A percentile compares a stretch with the other conserved stretches of the same genome.
Conservation (phyloP, 2,113 vertebrate species). For the Rhinoderma darwinii region DNA sequence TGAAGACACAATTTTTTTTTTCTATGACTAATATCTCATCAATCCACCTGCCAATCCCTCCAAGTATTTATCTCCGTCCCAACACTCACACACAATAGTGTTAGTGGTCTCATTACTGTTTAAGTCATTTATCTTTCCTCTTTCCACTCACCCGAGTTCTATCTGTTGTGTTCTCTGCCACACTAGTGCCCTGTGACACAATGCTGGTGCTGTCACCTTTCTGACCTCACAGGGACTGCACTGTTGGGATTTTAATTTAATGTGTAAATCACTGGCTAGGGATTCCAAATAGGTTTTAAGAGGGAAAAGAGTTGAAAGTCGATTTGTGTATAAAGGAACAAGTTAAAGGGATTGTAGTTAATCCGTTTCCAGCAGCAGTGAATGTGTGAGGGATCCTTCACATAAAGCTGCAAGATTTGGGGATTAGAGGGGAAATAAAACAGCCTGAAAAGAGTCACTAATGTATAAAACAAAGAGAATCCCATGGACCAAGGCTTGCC, state of each 20-base stretch:
- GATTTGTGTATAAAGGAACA: conserved; percentile 87
- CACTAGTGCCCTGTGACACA: conserved; percentile 49
- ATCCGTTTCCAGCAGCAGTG: conserved; percentile 84
- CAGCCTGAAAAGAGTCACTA: conserved; percentile 72
- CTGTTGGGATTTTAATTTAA: conserved; percentile 59
- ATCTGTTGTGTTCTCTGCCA: conserved; percentile 43
- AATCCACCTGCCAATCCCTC: conserved; percentile 41
- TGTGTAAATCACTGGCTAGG: conserved; percentile 56
- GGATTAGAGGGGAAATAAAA: conserved; percentile 63
- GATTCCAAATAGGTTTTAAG: conserved; percentile 69
- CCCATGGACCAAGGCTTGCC: conserved; percentile 71
- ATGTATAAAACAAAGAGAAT: conserved; percentile 78
- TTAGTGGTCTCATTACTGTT: conserved; percentile 43
- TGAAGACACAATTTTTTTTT: conserved; percentile 16
- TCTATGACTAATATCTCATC: conserved; percentile 32
- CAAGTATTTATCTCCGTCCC: conserved; percentile 41
- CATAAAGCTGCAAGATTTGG: conserved; percentile 74
- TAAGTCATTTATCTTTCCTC: conserved; percentile 58
- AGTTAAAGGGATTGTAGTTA: conserved; percentile 85
- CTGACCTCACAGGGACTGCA: conserved; percentile 53
- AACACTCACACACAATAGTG: conserved; percentile 43
- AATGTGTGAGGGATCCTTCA: conserved; percentile 80
- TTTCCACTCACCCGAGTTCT: conserved; percentile 30
- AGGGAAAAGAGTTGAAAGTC: conserved; percentile 84
- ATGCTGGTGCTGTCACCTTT: conserved; percentile 50